Conservation (phyloP, 2,113 vertebrate species). For the Gymnorhina tibicen region DNA sequence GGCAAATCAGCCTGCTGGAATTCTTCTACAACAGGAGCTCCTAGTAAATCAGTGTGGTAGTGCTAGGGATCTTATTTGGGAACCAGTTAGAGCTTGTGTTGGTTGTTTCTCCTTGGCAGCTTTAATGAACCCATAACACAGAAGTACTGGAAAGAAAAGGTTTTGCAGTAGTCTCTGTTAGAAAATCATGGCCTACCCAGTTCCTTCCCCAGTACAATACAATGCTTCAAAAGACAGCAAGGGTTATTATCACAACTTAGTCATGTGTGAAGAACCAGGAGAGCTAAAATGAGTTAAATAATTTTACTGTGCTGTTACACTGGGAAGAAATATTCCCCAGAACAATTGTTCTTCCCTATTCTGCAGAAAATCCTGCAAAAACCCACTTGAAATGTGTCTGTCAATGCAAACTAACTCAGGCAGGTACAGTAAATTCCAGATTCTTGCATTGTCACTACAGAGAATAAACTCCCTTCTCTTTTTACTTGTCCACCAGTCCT, state of each 20-base stretch:
- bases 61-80: background rate
- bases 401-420: background rate
- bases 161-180: background rate
- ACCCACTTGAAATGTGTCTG: background rate
- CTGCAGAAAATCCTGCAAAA: background rate
- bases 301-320: background rate
- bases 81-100: constrained; percentile 32
- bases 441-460: background rate
- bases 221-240: background rate
- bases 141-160: background rate
- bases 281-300: constrained; percentile 3
- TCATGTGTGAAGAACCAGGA: background rate
- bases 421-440: background rate
- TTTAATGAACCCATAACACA: constrained; percentile 6
- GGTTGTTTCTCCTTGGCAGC: background rate
- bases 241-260: constrained; percentile 2
- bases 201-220: background rate
- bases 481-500: background rate
- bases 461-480: background rate
- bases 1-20: constrained; percentile 4
- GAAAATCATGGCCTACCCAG: background rate
- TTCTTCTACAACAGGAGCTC: background rate
- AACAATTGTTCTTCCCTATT: background rate
- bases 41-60: background rate
- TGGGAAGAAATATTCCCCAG: background rate